A percentile compares a stretch with the other conserved stretches of the same genome.
These are phyloP conservation scores for Tuberolachnus salignus DNA, from an alignment of 2,888 invertebrate genomes.

Conservation along the genomic window DNA sequence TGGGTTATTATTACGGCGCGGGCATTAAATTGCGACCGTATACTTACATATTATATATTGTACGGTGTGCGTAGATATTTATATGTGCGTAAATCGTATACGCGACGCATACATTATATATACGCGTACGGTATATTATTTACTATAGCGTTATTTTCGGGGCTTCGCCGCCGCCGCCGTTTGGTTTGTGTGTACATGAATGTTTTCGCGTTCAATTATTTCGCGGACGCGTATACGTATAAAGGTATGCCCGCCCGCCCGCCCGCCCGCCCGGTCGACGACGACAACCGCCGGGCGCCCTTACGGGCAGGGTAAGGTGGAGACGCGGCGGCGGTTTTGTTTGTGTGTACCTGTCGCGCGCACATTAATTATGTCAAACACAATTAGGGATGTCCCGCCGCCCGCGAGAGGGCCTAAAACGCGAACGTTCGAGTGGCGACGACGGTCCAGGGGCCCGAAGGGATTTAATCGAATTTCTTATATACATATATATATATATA, in stretches of 20 bases:
- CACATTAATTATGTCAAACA: constrained; percentile 55
- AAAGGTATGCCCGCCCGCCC: too few relatives aligned
- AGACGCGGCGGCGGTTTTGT: constrained; percentile 31
- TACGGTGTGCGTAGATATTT: not conserved
- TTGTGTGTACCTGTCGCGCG: constrained; percentile 40
- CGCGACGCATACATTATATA: not conserved
- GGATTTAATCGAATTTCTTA: constrained; percentile 55
- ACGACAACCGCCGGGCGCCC: not conserved
- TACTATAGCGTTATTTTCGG: constrained; percentile 23
- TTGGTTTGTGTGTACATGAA: constrained; percentile 7
- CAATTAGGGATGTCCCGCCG: constrained; percentile 44
- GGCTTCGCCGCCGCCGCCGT: not conserved
- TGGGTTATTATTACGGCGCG: not conserved
- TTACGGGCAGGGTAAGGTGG: too few relatives aligned
- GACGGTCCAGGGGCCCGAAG: not conserved
- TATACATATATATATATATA: too few relatives aligned
- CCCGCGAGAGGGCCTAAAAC: constrained; percentile 3
- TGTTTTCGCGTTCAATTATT: constrained; percentile 52
- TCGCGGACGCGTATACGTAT: not conserved
- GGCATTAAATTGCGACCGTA: not conserved
- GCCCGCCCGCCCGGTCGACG: not conserved
- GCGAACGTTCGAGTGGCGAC: not conserved
- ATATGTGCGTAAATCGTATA: not conserved
- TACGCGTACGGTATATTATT: not conserved
- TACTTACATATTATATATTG: not conserved